Percentiles rank a stretch among this genome's conserved stretches.
Conservation (phyloP, 2,113 vertebrate genomes). For the Panurus biarmicus region DNA sequence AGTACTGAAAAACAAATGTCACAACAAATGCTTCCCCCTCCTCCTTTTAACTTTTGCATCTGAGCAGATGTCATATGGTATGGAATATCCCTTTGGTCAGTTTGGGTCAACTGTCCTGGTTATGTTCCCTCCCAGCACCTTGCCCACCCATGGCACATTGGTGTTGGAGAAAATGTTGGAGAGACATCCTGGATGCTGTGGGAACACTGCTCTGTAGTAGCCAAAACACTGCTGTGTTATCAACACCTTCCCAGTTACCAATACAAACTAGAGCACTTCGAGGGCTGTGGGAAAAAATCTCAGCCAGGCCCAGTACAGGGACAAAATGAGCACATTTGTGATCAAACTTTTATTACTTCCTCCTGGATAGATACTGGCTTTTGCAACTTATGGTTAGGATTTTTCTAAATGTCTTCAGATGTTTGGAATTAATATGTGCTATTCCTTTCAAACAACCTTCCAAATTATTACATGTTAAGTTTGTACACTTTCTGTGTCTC, state of each 20-base stretch:
- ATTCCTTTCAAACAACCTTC: neutral
- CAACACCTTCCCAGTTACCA: neutral
- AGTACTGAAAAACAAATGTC: neutral
- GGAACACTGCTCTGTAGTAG: neutral
- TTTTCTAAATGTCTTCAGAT: neutral
- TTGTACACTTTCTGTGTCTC: neutral
- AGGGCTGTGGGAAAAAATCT: neutral
- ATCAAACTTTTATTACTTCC: neutral
- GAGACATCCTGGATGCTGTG: neutral
- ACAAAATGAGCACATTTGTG: neutral
- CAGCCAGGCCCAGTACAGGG: neutral
- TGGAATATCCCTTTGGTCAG: neutral
- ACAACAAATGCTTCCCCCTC: neutral
- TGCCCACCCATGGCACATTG: neutral
- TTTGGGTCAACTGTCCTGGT: neutral
- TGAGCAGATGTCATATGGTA: neutral
- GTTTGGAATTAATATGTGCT: neutral
- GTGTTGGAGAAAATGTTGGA: neutral
- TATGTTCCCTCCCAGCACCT: neutral
- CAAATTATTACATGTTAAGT: neutral
- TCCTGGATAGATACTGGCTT: neutral
- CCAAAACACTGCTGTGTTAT: neutral
- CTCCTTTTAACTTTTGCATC: neutral
- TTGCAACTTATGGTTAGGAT: neutral
- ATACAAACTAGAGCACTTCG: neutral